These are phyloP conservation scores for Crenichthys baileyi DNA, from an alignment of 2,797 vertebrate species.

Conservation along the genomic window DNA sequence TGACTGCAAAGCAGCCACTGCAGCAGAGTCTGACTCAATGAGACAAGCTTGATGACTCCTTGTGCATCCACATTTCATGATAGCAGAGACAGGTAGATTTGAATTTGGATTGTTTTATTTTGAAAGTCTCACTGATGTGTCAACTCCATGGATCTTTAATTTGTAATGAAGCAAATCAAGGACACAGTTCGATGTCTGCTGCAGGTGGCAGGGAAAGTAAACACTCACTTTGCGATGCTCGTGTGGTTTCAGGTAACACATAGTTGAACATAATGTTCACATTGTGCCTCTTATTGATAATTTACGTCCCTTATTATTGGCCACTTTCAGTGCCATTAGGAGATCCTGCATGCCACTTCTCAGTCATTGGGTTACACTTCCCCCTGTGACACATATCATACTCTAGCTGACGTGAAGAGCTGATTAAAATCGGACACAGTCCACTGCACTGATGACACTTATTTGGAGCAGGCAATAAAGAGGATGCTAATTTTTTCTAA, in stretches of 20 bases:
- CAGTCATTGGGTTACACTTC: slow-evolving; percentile 38
- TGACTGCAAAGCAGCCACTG: slow-evolving; percentile 55
- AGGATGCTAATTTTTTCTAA: slow-evolving; percentile 47
- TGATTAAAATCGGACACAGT: slow-evolving; percentile 77
- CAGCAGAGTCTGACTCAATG: slow-evolving; percentile 32
- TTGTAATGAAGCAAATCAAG: background rate
- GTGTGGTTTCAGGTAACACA: slow-evolving; percentile 36
- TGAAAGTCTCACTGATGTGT: slow-evolving; percentile 12
- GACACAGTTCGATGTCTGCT: slow-evolving; percentile 18
- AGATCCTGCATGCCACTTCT: slow-evolving; percentile 31
- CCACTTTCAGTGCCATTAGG: slow-evolving; percentile 53
- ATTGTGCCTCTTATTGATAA: slow-evolving; percentile 47
- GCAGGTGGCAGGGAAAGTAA: slow-evolving; percentile 26
- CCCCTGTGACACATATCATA: slow-evolving; percentile 45
- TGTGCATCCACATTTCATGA: slow-evolving; percentile 14
- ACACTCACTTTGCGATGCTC: slow-evolving; percentile 26
- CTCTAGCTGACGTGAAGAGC: slow-evolving; percentile 55
- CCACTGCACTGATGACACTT: slow-evolving; percentile 65
- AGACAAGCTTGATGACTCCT: slow-evolving; percentile 19
- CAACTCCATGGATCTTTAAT: slow-evolving; percentile 14
- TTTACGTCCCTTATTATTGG: slow-evolving; percentile 66
- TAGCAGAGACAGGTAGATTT: slow-evolving; percentile 31
- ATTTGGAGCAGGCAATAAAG: slow-evolving; percentile 66
- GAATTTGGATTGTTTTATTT: slow-evolving; percentile 39
- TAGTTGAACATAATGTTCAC: slow-evolving; percentile 37